phyloP scores from a whole-genome alignment of 2,888 invertebrate species.

The Teinopalpus imperialis region DNA sequence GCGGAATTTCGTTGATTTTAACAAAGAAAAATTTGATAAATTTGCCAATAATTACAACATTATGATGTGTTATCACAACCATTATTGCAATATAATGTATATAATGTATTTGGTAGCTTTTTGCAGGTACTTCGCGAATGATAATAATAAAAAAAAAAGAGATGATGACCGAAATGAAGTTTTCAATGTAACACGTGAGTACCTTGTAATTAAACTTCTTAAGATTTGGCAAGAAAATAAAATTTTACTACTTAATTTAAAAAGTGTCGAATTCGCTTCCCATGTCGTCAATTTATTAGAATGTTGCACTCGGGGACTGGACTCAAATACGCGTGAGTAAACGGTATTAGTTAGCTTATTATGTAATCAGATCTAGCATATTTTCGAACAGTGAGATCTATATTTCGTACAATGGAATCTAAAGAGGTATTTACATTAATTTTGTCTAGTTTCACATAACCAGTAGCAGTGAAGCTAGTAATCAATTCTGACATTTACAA shows the following conservation, averaged over 20 bases:
- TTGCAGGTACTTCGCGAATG: constrained; percentile 64
- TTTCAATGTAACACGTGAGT: constrained; percentile 24
- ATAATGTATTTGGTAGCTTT: constrained; percentile 58
- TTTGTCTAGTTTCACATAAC: constrained; percentile 2
- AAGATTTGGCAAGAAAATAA: constrained; percentile 29
- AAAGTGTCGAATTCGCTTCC: not conserved
- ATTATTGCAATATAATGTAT: constrained; percentile 69
- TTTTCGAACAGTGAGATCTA: constrained; percentile 28
- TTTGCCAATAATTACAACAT: constrained; percentile 56
- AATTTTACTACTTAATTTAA: constrained; percentile 11
- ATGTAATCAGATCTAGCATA: constrained; percentile 28
- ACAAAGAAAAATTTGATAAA: constrained; percentile 37
- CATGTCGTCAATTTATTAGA: constrained; percentile 3
- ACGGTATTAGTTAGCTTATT: constrained; percentile 10
- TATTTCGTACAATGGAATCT: constrained; percentile 17
- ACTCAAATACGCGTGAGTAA: constrained; percentile 1
- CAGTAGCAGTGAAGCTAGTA: not conserved
- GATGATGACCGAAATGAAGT: constrained; percentile 24
- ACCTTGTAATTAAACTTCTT: constrained; percentile 16
- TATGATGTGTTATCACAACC: constrained; percentile 74
- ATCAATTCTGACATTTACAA: not conserved
- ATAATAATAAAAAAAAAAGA: constrained; percentile 42
- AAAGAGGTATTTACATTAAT: constrained; percentile 15
- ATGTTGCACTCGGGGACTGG: constrained; percentile 9
- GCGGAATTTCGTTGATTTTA: constrained; percentile 52